These are phyloP conservation scores for Hepsetus odoe DNA, from an alignment of 2,113 vertebrate genomes.

Conservation along the genomic window DNA sequence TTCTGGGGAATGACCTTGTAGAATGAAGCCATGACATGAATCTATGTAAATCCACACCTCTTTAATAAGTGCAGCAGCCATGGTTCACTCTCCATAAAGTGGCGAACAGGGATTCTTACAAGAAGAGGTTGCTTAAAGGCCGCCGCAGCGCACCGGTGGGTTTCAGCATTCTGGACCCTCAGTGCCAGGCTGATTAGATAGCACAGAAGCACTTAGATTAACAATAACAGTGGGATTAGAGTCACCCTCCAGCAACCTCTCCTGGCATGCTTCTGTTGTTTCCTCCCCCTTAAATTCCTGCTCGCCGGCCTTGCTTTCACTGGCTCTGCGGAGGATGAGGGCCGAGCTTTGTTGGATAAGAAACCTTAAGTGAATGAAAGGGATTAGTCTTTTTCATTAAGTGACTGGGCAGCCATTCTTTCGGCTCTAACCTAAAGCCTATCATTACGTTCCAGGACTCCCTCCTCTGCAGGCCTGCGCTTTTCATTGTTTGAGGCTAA, in stretches of 20 bases:
- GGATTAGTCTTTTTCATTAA: slow-evolving; percentile 58
- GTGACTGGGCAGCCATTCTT: slow-evolving; percentile 49
- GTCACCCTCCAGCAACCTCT: slow-evolving; percentile 42
- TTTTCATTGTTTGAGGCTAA: slow-evolving; percentile 7
- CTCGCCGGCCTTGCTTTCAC: slow-evolving; percentile 9
- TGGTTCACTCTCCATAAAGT: not conserved
- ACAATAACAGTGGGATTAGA: slow-evolving; percentile 28
- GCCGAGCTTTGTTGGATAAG: slow-evolving; percentile 51
- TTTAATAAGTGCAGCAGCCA: not conserved
- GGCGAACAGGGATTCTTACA: not conserved
- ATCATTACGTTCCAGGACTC: slow-evolving; percentile 12
- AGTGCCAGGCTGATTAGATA: slow-evolving; percentile 30
- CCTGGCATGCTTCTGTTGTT: slow-evolving; percentile 30
- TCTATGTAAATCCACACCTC: not conserved
- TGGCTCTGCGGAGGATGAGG: slow-evolving; percentile 29
- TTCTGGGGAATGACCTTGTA: not conserved
- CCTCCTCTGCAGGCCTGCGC: not conserved
- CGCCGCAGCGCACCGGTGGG: slow-evolving; percentile 4
- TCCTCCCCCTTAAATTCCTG: slow-evolving; percentile 27
- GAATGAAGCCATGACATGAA: not conserved
- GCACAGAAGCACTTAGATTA: slow-evolving; percentile 22
- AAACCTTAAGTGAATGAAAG: slow-evolving; percentile 42
- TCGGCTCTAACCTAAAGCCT: slow-evolving; percentile 18
- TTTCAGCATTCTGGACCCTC: not conserved
- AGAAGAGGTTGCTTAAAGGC: not conserved